A percentile compares a stretch with the other conserved stretches of the same genome.
phyloP scores from a whole-genome alignment of 2,888 invertebrate genomes.

The Hetaerina titia region DNA sequence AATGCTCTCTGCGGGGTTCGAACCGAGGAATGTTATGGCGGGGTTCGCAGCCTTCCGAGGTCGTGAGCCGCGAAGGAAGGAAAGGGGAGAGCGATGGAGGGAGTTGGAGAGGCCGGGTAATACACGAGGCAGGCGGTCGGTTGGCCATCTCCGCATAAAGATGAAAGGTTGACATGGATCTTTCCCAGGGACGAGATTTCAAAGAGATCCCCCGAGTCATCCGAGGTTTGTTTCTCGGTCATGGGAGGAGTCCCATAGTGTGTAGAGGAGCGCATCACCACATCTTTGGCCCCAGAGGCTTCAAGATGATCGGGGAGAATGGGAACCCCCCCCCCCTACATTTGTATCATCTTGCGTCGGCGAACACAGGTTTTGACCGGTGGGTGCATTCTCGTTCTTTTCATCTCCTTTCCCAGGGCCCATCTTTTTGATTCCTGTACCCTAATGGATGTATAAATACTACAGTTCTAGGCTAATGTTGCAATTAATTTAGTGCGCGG shows the following conservation, averaged over 20 bases:
- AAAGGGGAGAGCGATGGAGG: too few species aligned
- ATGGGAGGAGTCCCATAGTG: neutral
- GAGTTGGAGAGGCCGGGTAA: too few species aligned
- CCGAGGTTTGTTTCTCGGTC: neutral
- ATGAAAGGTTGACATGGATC: neutral
- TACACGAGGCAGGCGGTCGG: neutral
- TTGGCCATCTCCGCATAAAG: neutral
- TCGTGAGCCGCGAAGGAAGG: neutral
- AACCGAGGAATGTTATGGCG: neutral
- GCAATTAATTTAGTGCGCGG: too few species aligned
- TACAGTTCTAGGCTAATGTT: too few species aligned
- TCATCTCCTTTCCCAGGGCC: too few species aligned
- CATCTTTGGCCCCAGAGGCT: neutral
- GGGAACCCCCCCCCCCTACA: neutral
- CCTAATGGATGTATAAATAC: too few species aligned
- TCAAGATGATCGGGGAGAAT: neutral
- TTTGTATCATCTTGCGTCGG: too few species aligned
- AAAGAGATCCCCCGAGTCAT: neutral
- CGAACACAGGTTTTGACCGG: too few species aligned
- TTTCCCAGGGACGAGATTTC: neutral
- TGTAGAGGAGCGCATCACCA: neutral
- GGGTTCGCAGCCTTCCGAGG: neutral
- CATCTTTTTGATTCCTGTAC: too few species aligned
- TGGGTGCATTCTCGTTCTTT: too few species aligned
- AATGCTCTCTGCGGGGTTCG: neutral